Evolutionary conservation across 2,888 invertebrate genomes (phyloP).

Genomic region (Cyaniris semiargus): DNA sequence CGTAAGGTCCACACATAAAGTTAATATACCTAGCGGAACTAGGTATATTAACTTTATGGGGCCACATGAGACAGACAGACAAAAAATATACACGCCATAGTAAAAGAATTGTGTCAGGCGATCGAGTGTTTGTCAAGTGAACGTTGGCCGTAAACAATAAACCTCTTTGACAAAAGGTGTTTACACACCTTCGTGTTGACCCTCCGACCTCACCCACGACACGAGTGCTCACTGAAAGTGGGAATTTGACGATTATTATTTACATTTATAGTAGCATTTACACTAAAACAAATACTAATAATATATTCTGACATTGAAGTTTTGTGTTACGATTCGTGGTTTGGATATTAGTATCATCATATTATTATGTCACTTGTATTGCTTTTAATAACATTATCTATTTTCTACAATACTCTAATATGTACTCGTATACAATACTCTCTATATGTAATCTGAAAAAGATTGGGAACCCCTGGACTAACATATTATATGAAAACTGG

Average conservation of each 20-base stretch:
- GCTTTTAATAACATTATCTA: background rate
- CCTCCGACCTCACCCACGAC: background rate
- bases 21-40: too few relatives aligned
- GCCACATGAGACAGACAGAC: background rate
- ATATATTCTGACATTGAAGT: too few relatives aligned
- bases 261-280: too few relatives aligned
- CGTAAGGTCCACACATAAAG: too few relatives aligned
- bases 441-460: too few relatives aligned
- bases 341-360: background rate
- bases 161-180: slow-evolving; percentile 13
- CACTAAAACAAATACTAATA: background rate
- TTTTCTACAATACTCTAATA: background rate
- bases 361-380: background rate
- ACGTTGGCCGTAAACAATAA: slow-evolving; percentile 5
- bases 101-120: background rate
- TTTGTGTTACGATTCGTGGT: too few relatives aligned
- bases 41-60: too few relatives aligned
- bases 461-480: too few relatives aligned
- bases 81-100: background rate
- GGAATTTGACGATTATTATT: background rate
- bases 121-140: background rate
- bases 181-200: slow-evolving; percentile 24
- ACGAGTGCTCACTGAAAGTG: background rate
- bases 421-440: too few relatives aligned
- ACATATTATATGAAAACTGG: too few relatives aligned